Evolutionary conservation across 2,797 vertebrate genomes (phyloP), one percentile per base, ranked within the genome.

Genomic region (Melanotaenia pygmaea): DNA sequence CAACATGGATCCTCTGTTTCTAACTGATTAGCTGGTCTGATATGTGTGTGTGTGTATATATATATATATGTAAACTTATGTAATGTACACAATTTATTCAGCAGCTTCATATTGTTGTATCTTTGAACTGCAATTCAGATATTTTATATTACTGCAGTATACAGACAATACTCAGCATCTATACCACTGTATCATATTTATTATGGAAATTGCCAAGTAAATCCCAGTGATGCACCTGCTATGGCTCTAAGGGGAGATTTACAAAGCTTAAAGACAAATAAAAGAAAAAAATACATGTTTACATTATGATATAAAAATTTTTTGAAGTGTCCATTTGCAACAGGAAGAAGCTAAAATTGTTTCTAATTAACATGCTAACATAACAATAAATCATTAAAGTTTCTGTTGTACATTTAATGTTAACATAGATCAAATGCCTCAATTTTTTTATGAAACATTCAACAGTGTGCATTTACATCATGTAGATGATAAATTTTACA

Each of bases 1-100:
- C 64, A 53, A 75, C 45, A n/a, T 59, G 58, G 54, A 53, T 9
- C 37, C 8, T 62, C 34, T 38, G 43, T n/a, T 45, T 67, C 58
- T 34, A 14, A 28, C 60, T 76, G 56, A 61, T 65, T 74, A 62
- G 67, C 69, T 59, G 56, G 2, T 64, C 35, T 65, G 32, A 70
- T 68, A 57, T 43, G 58, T 59, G 69, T 67, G 28, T 28, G 28
- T 30, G 28, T 28, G 26, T 28, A 30, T 30, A 30, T 30, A 30
- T 30, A 30, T 5, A 30, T 30, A 30, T 30, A 30, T 28, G 3
- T 3, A 28, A 3, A 28, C 3, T 28, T 26, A 66, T 45, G 40
- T 28, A 43, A n/a, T 56, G 11, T 53, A 3, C 8, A 22, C 14
- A 47, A 16, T 37, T 22, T 43, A 43, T 73, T 84, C 45, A 20